These are phyloP conservation scores for Lycophotia porphyrea DNA, from an alignment of 2,888 invertebrate species.

Conservation along the genomic window DNA sequence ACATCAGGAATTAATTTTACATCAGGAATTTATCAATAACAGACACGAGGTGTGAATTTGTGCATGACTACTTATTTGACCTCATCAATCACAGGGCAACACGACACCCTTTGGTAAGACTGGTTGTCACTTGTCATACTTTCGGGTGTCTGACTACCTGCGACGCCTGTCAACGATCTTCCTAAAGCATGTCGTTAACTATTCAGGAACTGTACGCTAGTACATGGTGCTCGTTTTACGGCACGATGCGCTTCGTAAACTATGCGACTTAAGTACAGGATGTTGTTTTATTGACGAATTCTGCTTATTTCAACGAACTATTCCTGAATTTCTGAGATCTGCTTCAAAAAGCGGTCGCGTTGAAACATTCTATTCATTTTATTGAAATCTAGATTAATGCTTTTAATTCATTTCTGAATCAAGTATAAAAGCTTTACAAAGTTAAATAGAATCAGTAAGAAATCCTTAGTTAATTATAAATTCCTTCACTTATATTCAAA, in stretches of 20 bases:
- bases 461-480: background rate
- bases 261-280: slow-evolving; percentile 44
- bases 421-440: background rate
- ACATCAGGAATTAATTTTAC: no score
- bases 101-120: background rate
- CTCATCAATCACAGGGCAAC: background rate
- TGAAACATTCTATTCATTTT: background rate
- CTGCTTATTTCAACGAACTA: slow-evolving; percentile 52
- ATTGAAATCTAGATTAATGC: slow-evolving; percentile 11
- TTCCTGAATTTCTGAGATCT: slow-evolving; percentile 49
- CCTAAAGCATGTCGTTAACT: slow-evolving; percentile 1
- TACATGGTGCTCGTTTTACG: slow-evolving; percentile 55
- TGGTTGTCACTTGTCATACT: background rate
- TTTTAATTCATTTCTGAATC: background rate
- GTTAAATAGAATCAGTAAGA: background rate
- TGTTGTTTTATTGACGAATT: slow-evolving; percentile 56
- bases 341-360: slow-evolving; percentile 29
- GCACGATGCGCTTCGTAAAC: slow-evolving; percentile 57
- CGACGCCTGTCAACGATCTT: background rate
- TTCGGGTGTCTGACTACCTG: background rate
- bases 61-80: background rate
- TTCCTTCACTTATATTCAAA: background rate
- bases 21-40: no score
- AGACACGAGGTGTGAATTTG: no score
- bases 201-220: slow-evolving; percentile 16